These are phyloP conservation scores for Karalla daura DNA, from an alignment of 2,797 vertebrate species.

Conservation along the genomic window DNA sequence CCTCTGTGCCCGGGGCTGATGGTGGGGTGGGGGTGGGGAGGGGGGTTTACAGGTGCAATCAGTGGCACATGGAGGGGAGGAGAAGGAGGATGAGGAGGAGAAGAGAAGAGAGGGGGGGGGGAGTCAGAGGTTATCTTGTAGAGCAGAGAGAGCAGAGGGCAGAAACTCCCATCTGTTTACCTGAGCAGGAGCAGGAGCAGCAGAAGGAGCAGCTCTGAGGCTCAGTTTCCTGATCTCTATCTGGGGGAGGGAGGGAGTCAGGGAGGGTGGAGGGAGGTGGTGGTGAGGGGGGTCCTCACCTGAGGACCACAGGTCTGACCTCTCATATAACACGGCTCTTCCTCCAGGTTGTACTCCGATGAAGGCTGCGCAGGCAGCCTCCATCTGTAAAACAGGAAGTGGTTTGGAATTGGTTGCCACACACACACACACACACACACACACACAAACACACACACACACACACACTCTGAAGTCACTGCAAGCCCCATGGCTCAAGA, in stretches of 20 bases:
- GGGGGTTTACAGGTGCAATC: constrained; percentile 82
- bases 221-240: constrained; percentile 88
- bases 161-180: constrained; percentile 88
- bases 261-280: too few relatives aligned
- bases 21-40: background rate
- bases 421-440: too few relatives aligned
- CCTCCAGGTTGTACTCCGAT: too few relatives aligned
- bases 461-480: too few relatives aligned
- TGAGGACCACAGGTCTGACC: background rate
- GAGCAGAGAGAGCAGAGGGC: constrained; percentile 58
- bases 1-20: constrained; percentile 49
- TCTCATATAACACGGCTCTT: too few relatives aligned
- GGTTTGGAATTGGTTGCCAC: too few relatives aligned
- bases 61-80: constrained; percentile 32
- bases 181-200: constrained; percentile 60
- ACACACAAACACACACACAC: too few relatives aligned
- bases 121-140: constrained; percentile 84
- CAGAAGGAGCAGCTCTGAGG: too few relatives aligned
- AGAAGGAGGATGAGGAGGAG: background rate
- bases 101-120: constrained; percentile 24
- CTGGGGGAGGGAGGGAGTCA: constrained; percentile 63
- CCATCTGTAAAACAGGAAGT: too few relatives aligned
- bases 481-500: too few relatives aligned
- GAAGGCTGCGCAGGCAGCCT: too few relatives aligned
- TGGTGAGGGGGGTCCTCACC: background rate